phyloP scores from a whole-genome alignment of 2,113 vertebrate species.

The Ivindomyrus marchei region DNA sequence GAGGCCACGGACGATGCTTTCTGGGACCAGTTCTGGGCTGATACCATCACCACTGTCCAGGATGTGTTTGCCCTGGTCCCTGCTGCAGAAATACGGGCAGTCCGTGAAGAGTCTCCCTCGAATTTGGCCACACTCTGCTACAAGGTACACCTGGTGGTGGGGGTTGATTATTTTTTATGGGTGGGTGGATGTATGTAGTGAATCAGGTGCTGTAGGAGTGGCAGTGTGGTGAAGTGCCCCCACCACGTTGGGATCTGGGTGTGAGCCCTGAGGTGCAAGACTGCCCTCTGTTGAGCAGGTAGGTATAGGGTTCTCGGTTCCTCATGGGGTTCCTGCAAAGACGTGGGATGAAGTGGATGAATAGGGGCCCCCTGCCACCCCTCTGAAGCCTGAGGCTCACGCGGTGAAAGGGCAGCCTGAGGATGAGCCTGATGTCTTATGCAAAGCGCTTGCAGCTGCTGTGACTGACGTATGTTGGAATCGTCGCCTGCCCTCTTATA shows the following conservation, averaged over 20 bases:
- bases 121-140: slow-evolving; percentile 96
- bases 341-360: not conserved
- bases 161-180: not conserved
- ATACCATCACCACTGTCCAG: slow-evolving; percentile 89
- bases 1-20: slow-evolving; percentile 96
- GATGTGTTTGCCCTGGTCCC: slow-evolving; percentile 96
- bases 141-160: slow-evolving; percentile 65
- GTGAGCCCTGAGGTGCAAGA: not conserved
- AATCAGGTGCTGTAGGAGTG: not conserved
- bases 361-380: not conserved
- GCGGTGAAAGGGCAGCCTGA: not conserved
- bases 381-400: not conserved
- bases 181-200: not conserved
- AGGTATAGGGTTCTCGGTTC: not conserved
- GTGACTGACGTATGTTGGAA: not conserved
- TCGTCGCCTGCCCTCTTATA: not conserved
- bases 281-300: not conserved
- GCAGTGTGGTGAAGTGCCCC: not conserved
- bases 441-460: not conserved
- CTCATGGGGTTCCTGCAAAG: not conserved
- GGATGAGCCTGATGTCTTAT: not conserved
- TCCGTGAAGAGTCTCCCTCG: slow-evolving; percentile 93
- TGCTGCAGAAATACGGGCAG: slow-evolving; percentile 92
- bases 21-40: slow-evolving; percentile 99
- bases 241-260: not conserved